Base-by-base conservation (phyloP, 2,797 vertebrate species). In the Valencia hispanica region DNA sequence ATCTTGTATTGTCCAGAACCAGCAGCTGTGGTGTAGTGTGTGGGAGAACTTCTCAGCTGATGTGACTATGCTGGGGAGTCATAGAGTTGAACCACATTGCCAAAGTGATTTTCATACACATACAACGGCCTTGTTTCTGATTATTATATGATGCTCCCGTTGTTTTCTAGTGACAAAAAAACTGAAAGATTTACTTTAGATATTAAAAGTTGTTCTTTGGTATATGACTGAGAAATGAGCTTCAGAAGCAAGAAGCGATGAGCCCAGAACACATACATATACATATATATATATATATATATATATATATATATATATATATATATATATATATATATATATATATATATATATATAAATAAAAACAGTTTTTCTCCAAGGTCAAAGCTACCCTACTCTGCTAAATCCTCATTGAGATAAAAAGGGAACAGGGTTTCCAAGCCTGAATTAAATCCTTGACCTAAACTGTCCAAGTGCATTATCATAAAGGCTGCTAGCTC, bases 61-160 rank as follows among this genome's bases (percentile, higher is more conserved):
- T 69, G 85, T 78, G 85, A 88, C 91, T 90, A 75, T 66, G 32
- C 55, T 20, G 55, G 41, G 68, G 78, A 87, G 84, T 84, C 65
- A 22, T 84, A 70, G 73, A 86, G 79, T 74, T 86, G 81, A 87
- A 88, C 81, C 75, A 82, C 86, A 79, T 94, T 93, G 94, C 94
- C 94, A 95, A 95, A 95, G 93, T 88, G 91, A 87, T 94, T 94
- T 79, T 91, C 78, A 87, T 92, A 87, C 57, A 61, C 68, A 66
- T 22, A 76, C n/a, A 61, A 30, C 83, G 74, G 81, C 84, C 73
- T 69, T 75, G 2, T 82, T 87, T 77, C 53, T 79, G 72, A 79
- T 79, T 45, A 74, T 70, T 63, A 70, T 68, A 74, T 22, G 45
- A 86, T 57, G 83, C 78, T 84, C 77, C 71, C 34, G 30, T 75